These are phyloP conservation scores for Turdus rufiventris DNA, from an alignment of 2,113 vertebrate species.

Conservation along the genomic window DNA sequence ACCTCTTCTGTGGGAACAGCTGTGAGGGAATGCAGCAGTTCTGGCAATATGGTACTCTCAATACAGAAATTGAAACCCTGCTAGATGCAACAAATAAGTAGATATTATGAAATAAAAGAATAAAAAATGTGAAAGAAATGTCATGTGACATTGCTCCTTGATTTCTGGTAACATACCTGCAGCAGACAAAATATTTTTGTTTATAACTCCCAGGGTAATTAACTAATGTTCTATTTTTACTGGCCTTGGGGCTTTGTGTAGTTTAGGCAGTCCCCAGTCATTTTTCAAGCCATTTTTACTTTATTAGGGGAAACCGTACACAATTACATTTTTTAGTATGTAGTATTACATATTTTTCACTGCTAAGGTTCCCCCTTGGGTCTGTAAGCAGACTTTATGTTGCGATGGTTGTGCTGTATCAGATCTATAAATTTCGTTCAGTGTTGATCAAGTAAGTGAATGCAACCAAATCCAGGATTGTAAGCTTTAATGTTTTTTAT, in stretches of 20 bases:
- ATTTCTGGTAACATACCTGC: neutral
- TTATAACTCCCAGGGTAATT: neutral
- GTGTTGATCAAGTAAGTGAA: neutral
- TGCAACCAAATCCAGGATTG: neutral
- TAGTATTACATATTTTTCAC: neutral
- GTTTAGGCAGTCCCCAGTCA: neutral
- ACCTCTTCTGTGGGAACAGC: neutral
- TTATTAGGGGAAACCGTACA: neutral
- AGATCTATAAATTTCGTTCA: neutral
- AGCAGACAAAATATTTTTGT: neutral
- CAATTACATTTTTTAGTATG: neutral
- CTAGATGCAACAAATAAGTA: neutral
- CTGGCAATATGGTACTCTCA: neutral
- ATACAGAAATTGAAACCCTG: neutral
- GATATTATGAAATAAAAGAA: neutral
- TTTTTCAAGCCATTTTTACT: neutral
- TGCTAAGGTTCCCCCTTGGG: neutral
- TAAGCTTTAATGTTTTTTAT: neutral
- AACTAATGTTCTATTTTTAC: neutral
- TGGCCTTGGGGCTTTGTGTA: neutral
- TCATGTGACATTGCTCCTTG: accelerated
- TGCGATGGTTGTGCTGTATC: neutral
- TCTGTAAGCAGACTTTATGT: neutral
- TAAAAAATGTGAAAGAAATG: neutral
- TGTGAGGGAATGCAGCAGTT: neutral